These are phyloP conservation scores for Nyctibius grandis DNA, from an alignment of 2,797 vertebrate genomes.

Conservation along the genomic window DNA sequence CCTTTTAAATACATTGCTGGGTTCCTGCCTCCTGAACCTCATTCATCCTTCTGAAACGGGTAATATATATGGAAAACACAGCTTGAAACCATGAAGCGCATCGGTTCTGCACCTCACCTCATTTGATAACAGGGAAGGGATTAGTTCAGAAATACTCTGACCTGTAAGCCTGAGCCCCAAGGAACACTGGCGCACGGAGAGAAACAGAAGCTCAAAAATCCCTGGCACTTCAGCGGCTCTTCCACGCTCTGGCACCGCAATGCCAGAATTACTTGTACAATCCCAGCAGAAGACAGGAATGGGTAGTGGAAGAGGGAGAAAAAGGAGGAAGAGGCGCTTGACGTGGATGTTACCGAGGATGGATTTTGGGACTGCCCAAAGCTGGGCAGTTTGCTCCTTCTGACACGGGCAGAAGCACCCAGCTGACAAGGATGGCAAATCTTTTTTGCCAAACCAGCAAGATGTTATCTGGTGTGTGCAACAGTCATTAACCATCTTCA, in stretches of 20 bases:
- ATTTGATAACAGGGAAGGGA: not conserved
- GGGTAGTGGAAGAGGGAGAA: not conserved
- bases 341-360: not conserved
- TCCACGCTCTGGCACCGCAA: not conserved
- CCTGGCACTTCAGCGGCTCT: not conserved
- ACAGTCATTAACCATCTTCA: not conserved
- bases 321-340: not conserved
- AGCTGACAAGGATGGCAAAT: not conserved
- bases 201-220: not conserved
- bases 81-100: fast-evolving
- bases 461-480: not conserved
- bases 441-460: not conserved
- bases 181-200: not conserved
- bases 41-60: not conserved
- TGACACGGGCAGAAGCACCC: not conserved
- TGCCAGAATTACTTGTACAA: not conserved
- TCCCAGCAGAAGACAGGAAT: not conserved
- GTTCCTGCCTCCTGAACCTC: not conserved
- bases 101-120: not conserved
- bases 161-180: not conserved
- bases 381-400: not conserved
- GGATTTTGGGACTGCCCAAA: no score
- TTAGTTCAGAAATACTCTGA: not conserved
- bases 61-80: not conserved
- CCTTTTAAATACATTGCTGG: not conserved